These are phyloP conservation scores for Piscicola geometra DNA, from an alignment of 2,888 invertebrate genomes.

Conservation along the genomic window DNA sequence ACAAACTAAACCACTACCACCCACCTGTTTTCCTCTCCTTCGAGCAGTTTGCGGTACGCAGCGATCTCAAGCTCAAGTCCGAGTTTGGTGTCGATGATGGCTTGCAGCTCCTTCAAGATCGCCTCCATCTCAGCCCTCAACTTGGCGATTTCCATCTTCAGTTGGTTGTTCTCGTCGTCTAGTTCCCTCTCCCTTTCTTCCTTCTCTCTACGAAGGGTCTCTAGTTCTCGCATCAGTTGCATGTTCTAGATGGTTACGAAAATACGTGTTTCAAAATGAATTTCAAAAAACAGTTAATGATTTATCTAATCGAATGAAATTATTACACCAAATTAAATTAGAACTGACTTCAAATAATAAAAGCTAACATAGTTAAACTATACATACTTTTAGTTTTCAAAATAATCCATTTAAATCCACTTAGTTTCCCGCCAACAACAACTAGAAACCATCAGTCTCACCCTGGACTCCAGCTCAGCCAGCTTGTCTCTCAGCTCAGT, in stretches of 20 bases:
- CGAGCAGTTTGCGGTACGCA: slow-evolving; percentile 13
- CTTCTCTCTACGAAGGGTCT: slow-evolving; percentile 24
- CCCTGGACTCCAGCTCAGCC: slow-evolving; percentile 58
- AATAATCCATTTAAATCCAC: too few relatives aligned
- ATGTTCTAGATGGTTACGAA: too few relatives aligned
- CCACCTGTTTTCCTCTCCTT: slow-evolving; percentile 32
- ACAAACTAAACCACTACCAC: neutral
- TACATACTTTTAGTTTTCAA: too few relatives aligned
- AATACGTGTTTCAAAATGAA: too few relatives aligned
- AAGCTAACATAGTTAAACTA: too few relatives aligned
- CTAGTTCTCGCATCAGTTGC: slow-evolving; percentile 27
- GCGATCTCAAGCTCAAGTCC: slow-evolving; percentile 23
- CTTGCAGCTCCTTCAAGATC: slow-evolving; percentile 34
- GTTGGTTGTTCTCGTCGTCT: slow-evolving; percentile 35
- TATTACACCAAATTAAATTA: too few relatives aligned
- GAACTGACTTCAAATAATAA: too few relatives aligned
- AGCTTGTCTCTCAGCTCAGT: slow-evolving; percentile 57
- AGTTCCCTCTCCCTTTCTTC: slow-evolving; percentile 34
- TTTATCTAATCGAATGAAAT: too few relatives aligned
- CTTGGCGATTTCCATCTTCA: slow-evolving; percentile 33
- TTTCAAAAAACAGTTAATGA: too few relatives aligned
- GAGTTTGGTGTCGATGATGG: slow-evolving; percentile 18
- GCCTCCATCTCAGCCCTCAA: slow-evolving; percentile 37
- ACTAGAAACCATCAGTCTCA: slow-evolving; percentile 44
- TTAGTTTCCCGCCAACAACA: too few relatives aligned